A percentile compares a stretch with the other conserved stretches of the same genome.
Evolutionary conservation across 2,888 invertebrate species (phyloP).

Genomic region (Gnatocerus cornutus): DNA sequence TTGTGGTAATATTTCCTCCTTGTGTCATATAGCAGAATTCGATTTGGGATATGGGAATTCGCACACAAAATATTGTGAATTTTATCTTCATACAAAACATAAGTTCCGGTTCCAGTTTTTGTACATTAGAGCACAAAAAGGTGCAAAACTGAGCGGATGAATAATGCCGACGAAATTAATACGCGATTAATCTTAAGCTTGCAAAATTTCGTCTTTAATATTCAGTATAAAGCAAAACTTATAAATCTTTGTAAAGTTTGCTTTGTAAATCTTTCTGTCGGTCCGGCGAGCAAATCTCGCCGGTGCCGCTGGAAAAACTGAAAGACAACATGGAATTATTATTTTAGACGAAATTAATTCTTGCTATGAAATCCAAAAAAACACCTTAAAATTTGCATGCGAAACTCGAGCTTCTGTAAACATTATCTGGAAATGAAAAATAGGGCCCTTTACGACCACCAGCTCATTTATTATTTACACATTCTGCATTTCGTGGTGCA

Average conservation of each 20-base stretch:
- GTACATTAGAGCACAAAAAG: not conserved
- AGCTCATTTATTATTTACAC: conserved; percentile 2
- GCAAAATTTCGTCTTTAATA: conserved; percentile 15
- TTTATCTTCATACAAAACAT: conserved; percentile 27
- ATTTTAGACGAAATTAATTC: too few relatives aligned
- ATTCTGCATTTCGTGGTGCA: conserved; percentile 5
- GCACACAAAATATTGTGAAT: conserved; percentile 39
- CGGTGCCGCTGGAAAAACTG: too few relatives aligned
- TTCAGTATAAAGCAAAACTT: conserved; percentile 6
- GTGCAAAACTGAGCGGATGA: conserved; percentile 6
- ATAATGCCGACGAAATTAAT: conserved; percentile 2
- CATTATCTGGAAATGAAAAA: too few relatives aligned
- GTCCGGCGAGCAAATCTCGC: too few relatives aligned
- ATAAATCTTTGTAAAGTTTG: conserved; percentile 1
- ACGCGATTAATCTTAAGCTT: conserved; percentile 8
- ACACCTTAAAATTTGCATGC: too few relatives aligned
- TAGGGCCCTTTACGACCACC: too few relatives aligned
- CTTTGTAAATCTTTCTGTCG: not conserved
- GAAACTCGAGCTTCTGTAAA: too few relatives aligned
- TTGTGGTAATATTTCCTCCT: conserved; percentile 57
- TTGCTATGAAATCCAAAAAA: too few relatives aligned
- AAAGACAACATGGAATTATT: too few relatives aligned
- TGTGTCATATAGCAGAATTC: conserved; percentile 57
- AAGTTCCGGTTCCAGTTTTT: conserved; percentile 11
- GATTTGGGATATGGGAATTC: conserved; percentile 55